Percentiles rank a stretch among this genome's conserved stretches.
Conservation (phyloP, 2,888 invertebrate species). For the Neocrepidodera transversa region DNA sequence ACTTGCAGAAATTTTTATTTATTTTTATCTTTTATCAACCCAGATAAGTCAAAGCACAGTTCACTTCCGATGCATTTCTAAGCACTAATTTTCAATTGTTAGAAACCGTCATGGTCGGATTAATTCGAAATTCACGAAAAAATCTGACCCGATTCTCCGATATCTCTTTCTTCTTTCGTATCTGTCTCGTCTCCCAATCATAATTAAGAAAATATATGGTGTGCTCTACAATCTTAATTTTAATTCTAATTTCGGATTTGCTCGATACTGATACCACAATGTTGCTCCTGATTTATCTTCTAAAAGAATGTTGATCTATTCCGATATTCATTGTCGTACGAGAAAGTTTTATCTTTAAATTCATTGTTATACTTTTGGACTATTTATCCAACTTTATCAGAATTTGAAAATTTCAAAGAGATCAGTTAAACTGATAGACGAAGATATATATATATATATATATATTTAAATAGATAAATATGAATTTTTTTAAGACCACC, state of each 20-base stretch:
- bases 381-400: too few relatives aligned
- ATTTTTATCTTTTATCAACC: not conserved
- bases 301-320: not conserved
- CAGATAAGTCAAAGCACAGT: not conserved
- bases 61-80: not conserved
- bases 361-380: too few relatives aligned
- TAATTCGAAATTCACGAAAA: conserved; percentile 8
- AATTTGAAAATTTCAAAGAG: too few relatives aligned
- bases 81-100: conserved; percentile 15
- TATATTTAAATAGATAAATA: too few relatives aligned
- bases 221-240: not conserved
- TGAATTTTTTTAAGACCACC: too few relatives aligned
- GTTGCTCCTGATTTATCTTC: not conserved
- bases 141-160: conserved; percentile 2
- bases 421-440: too few relatives aligned
- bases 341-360: not conserved
- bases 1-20: not conserved
- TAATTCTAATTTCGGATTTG: conserved; percentile 3
- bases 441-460: too few relatives aligned
- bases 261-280: not conserved
- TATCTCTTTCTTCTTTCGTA: not conserved
- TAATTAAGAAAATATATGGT: conserved; percentile 15
- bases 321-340: not conserved
- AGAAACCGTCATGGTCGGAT: conserved; percentile 3
- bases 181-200: conserved; percentile 7